Evolutionary conservation across 2,797 vertebrate genomes (phyloP).

Genomic region (Coilia nasus): DNA sequence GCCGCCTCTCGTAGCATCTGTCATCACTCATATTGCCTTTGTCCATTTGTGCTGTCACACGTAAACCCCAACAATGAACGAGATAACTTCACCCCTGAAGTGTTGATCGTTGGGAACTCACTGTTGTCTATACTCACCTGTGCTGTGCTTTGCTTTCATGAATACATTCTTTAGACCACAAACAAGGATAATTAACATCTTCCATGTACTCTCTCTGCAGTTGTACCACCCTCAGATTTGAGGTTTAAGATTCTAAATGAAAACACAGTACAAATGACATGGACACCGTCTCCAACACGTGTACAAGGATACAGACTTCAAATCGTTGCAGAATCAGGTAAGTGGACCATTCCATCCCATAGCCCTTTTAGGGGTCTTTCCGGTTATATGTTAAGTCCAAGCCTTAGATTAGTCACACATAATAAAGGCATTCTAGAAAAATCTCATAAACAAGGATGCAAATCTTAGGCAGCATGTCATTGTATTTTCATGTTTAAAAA

Average conservation of each 20-base stretch:
- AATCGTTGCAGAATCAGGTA: constrained; percentile 87
- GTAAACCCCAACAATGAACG: constrained; percentile 82
- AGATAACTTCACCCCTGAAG: constrained; percentile 69
- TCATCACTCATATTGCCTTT: constrained; percentile 71
- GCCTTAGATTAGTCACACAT: neutral
- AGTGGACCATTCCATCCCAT: constrained; percentile 56
- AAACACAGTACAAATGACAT: constrained; percentile 92
- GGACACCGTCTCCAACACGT: constrained; percentile 80
- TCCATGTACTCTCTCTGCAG: constrained; percentile 77
- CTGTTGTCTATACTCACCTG: constrained; percentile 73
- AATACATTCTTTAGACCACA: constrained; percentile 46
- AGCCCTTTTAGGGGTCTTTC: neutral
- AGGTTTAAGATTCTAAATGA: constrained; percentile 97
- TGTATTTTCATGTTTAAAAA: neutral
- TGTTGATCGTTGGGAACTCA: constrained; percentile 88
- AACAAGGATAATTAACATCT: constrained; percentile 54
- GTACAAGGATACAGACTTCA: constrained; percentile 92
- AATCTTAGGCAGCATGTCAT: neutral
- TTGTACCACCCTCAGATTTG: constrained; percentile 89
- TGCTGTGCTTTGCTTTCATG: constrained; percentile 57
- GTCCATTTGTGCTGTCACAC: constrained; percentile 54
- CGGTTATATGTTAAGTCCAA: neutral
- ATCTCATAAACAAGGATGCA: neutral
- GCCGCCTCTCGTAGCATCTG: constrained; percentile 68
- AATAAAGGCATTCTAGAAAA: no score